These are phyloP conservation scores for Polyommatus iphigenia DNA, from an alignment of 2,888 invertebrate species.

Conservation along the genomic window DNA sequence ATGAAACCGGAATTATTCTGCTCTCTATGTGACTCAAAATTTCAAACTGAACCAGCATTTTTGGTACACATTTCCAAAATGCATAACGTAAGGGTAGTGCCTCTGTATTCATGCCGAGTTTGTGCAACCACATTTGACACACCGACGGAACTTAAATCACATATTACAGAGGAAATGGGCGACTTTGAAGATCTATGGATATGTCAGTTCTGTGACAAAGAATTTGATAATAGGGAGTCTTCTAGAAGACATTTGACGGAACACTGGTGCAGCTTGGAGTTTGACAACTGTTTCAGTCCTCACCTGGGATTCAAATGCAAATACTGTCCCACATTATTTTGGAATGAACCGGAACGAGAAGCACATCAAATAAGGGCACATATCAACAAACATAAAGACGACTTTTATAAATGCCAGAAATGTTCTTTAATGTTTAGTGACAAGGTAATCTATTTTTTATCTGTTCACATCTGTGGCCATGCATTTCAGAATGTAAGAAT, in stretches of 20 bases:
- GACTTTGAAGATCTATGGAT: slow-evolving; percentile 72
- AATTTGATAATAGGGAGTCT: slow-evolving; percentile 63
- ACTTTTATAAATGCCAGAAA: slow-evolving; percentile 66
- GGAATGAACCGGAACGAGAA: slow-evolving; percentile 75
- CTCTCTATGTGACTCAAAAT: slow-evolving; percentile 56
- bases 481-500: too few species aligned
- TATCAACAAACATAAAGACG: slow-evolving; percentile 55
- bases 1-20: slow-evolving; percentile 54
- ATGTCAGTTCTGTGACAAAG: slow-evolving; percentile 76
- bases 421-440: slow-evolving; percentile 69
- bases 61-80: slow-evolving; percentile 62
- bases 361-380: slow-evolving; percentile 66
- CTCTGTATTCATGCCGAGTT: slow-evolving; percentile 64
- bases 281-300: slow-evolving; percentile 71
- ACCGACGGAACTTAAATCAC: slow-evolving; percentile 57
- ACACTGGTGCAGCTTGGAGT: slow-evolving; percentile 59
- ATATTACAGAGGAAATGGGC: slow-evolving; percentile 56
- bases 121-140: slow-evolving; percentile 66
- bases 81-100: slow-evolving; percentile 60
- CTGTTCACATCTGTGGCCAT: too few species aligned
- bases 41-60: slow-evolving; percentile 51
- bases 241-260: slow-evolving; percentile 62
- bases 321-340: slow-evolving; percentile 71
- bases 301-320: slow-evolving; percentile 75
- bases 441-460: slow-evolving; percentile 55